Evolutionary conservation across 2,113 vertebrate species (phyloP).

Genomic region (Phrynosoma platyrhinos): DNA sequence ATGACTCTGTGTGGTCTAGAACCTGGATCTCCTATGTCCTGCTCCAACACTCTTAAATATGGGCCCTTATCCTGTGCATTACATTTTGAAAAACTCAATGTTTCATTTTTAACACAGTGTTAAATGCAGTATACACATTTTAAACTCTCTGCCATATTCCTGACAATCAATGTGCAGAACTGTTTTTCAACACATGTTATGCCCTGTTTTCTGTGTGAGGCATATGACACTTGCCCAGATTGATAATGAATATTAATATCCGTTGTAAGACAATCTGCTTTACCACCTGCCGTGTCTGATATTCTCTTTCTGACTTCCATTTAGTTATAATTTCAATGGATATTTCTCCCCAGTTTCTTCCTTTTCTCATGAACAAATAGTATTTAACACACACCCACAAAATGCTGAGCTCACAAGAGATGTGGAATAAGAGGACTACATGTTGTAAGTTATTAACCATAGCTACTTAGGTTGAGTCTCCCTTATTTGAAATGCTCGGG

Average conservation of each 20-base stretch:
- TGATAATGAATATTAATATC: slow-evolving; percentile 41
- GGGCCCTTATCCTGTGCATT: background rate
- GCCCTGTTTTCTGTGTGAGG: slow-evolving; percentile 21
- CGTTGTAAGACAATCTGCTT: slow-evolving; percentile 55
- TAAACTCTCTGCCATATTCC: background rate
- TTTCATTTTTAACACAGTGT: background rate
- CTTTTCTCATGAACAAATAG: slow-evolving; percentile 11
- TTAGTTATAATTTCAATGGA: slow-evolving; percentile 36
- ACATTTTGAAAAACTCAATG: background rate
- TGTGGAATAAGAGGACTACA: background rate
- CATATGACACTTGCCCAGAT: background rate
- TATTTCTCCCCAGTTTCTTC: background rate
- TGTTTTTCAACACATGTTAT: background rate
- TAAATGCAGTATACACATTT: background rate
- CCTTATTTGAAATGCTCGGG: too few relatives aligned
- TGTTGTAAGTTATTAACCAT: background rate
- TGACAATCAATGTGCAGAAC: slow-evolving; percentile 13
- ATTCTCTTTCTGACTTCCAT: slow-evolving; percentile 28
- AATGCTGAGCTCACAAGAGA: slow-evolving; percentile 21
- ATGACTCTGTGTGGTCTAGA: background rate
- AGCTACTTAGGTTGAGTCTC: background rate
- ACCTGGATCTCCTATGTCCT: background rate
- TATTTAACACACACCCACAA: slow-evolving; percentile 38
- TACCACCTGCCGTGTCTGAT: slow-evolving; percentile 41
- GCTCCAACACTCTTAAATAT: too few relatives aligned